A percentile compares a stretch with the other conserved stretches of the same genome.
phyloP scores from a whole-genome alignment of 30 jellyfish, hydroid and myxozoan genomes.

The Phacellophora camtschatica region DNA sequence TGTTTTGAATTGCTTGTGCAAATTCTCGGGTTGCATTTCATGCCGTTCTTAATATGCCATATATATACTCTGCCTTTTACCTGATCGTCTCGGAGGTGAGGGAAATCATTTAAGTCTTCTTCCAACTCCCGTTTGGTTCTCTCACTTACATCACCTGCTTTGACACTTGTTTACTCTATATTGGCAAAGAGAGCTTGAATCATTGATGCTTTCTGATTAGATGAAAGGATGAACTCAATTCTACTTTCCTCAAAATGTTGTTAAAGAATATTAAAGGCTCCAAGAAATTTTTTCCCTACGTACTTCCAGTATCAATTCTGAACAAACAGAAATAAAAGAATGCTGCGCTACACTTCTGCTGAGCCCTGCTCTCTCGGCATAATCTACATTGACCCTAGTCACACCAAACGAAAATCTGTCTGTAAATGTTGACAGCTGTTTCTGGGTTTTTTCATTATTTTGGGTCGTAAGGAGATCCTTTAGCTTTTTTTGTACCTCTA shows the following conservation, averaged over 20 bases:
- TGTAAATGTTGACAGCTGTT: background rate
- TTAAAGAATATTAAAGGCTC: background rate
- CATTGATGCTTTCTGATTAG: background rate
- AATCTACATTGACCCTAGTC: background rate
- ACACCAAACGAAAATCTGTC: background rate
- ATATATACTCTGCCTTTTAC: too few species aligned
- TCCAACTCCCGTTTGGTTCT: too few species aligned
- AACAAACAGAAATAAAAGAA: background rate
- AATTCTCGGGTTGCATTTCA: too few species aligned
- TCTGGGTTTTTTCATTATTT: background rate
- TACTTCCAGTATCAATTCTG: background rate
- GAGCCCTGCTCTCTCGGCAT: background rate
- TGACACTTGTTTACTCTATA: background rate
- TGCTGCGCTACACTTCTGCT: background rate
- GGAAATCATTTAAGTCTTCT: too few species aligned
- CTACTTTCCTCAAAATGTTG: conserved; percentile 3
- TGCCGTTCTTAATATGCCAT: too few species aligned
- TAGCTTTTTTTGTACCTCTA: background rate
- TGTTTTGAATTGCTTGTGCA: too few species aligned
- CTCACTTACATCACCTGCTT: too few species aligned
- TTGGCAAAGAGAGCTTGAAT: background rate
- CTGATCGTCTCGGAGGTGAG: too few species aligned
- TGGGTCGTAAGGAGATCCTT: background rate
- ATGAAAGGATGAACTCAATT: background rate
- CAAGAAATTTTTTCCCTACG: background rate